A percentile compares a stretch with the other conserved stretches of the same genome.
These are phyloP conservation scores for Agrochola lychnidis DNA, from an alignment of 2,888 invertebrate species.

Conservation along the genomic window DNA sequence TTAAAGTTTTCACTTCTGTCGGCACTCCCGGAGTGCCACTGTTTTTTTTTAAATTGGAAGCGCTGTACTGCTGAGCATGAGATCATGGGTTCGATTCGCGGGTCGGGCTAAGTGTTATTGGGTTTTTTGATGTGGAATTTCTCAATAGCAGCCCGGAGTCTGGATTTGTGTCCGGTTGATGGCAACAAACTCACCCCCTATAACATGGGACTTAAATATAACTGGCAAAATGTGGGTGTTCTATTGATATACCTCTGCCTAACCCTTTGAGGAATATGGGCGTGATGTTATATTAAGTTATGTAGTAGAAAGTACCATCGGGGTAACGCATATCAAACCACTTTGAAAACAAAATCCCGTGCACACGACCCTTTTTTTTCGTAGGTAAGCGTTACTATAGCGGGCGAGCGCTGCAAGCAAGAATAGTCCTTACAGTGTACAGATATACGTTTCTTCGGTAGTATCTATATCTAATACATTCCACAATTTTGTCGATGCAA, in stretches of 20 bases:
- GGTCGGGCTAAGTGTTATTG: not conserved
- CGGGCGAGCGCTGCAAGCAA: no score
- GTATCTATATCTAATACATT: not conserved
- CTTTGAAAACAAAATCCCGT: no score
- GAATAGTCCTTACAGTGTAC: no score
- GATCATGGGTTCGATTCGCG: not conserved
- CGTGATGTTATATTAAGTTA: not conserved
- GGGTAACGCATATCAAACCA: no score
- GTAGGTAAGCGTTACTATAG: no score
- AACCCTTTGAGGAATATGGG: not conserved
- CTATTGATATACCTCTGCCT: not conserved
- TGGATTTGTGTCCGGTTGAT: not conserved
- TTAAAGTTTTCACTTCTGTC: no score
- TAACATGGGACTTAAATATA: not conserved
- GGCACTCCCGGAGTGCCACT: no score
- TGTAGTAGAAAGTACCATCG: no score
- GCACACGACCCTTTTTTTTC: no score
- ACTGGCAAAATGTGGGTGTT: no score
- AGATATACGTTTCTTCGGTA: no score
- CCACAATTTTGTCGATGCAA: not conserved
- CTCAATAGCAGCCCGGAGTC: not conserved
- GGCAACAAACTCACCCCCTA: not conserved
- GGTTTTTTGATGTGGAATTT: not conserved
- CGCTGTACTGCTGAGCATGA: not conserved
- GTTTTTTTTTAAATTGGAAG: not conserved